Conservation (phyloP, 2,113 vertebrate species). For the Trematocara macrostoma region DNA sequence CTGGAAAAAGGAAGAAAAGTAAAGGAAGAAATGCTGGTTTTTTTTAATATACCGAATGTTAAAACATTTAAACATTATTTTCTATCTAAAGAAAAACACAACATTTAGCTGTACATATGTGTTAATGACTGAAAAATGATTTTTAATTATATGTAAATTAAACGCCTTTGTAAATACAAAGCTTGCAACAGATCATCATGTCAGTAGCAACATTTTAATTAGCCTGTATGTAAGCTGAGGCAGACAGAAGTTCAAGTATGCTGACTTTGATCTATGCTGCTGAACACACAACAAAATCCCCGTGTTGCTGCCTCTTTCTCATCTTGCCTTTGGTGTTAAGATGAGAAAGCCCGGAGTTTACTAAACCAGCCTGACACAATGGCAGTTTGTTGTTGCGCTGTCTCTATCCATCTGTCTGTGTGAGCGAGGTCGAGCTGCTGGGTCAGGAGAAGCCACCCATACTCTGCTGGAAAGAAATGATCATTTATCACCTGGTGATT, state of each 20-base stretch:
- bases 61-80: not conserved
- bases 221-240: not conserved
- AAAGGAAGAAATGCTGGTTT: not conserved
- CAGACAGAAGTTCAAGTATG: not conserved
- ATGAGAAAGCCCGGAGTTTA: constrained; percentile 8
- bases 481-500: constrained; percentile 77
- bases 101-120: not conserved
- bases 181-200: not conserved
- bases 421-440: constrained; percentile 43
- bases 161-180: not conserved
- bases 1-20: not conserved
- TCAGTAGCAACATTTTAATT: not conserved
- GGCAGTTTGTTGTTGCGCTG: constrained; percentile 49
- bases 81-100: not conserved
- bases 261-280: not conserved
- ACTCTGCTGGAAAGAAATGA: constrained; percentile 70
- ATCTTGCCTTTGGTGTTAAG: not conserved
- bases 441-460: constrained; percentile 68
- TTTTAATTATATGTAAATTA: not conserved
- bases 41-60: not conserved
- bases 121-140: not conserved
- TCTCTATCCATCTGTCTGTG: constrained; percentile 25
- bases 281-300: not conserved
- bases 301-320: not conserved
- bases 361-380: constrained; percentile 21